These are phyloP conservation scores for Saimiri boliviensis DNA, from an alignment of 2,113 vertebrate genomes.

Conservation along the genomic window DNA sequence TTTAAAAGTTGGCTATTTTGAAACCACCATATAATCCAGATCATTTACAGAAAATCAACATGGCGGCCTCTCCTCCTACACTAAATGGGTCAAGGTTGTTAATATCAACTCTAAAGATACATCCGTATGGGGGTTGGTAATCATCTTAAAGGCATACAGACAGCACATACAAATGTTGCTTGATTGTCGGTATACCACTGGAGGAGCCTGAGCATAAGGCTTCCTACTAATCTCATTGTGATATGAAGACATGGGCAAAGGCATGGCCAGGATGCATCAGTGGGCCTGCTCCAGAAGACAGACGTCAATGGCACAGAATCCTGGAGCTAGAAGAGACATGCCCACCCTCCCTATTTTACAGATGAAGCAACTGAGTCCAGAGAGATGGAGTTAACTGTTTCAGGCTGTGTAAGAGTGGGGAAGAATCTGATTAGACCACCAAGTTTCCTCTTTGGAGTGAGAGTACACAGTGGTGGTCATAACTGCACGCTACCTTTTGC, in stretches of 20 bases:
- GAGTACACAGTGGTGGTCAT: neutral
- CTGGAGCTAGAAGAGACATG: neutral
- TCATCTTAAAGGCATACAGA: neutral
- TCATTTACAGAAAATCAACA: conserved; percentile 48
- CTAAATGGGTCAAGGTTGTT: conserved; percentile 26
- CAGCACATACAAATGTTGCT: neutral
- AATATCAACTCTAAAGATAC: conserved; percentile 19
- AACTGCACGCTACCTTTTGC: neutral
- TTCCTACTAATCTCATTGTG: neutral
- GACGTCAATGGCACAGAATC: neutral
- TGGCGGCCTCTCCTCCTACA: neutral
- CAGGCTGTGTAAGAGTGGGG: neutral
- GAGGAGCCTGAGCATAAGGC: neutral
- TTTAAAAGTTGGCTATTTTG: conserved; percentile 59
- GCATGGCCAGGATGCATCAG: neutral
- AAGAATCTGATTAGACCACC: neutral
- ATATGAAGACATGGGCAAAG: neutral
- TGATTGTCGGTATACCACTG: neutral
- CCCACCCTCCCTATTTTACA: neutral
- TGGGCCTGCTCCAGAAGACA: neutral
- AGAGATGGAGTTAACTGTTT: neutral
- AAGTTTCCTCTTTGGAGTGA: neutral
- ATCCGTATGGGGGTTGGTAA: neutral
- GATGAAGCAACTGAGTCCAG: neutral
- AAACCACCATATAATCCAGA: conserved; percentile 56